A percentile compares a stretch with the other conserved stretches of the same genome.
These are phyloP conservation scores for Bombus sylvicola DNA, from an alignment of 1,140 invertebrate species.

Conservation along the genomic window DNA sequence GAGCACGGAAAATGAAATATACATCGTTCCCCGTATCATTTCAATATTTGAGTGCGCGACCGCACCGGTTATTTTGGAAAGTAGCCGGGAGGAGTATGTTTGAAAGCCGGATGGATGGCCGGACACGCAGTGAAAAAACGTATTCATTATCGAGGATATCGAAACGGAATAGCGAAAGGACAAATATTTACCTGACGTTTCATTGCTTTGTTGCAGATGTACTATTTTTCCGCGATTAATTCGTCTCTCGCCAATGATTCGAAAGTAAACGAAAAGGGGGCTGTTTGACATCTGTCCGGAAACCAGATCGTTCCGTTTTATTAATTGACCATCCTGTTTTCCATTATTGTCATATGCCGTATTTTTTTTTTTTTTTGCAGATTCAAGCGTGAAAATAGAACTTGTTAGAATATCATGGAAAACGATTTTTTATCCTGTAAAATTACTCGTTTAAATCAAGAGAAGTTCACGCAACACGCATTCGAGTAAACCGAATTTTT, in stretches of 20 bases:
- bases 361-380: too few species aligned
- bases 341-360: too few species aligned
- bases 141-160: constrained; percentile 63
- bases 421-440: neutral
- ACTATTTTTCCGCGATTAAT: constrained; percentile 31
- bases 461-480: neutral
- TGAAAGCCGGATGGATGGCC: constrained; percentile 32
- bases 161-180: constrained; percentile 43
- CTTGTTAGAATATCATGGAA: neutral
- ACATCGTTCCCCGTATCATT: constrained; percentile 53
- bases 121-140: constrained; percentile 38
- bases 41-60: constrained; percentile 56
- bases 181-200: constrained; percentile 59
- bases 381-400: too few species aligned
- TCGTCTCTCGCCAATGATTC: constrained; percentile 6
- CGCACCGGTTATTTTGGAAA: constrained; percentile 60
- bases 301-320: neutral
- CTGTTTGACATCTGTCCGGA: neutral
- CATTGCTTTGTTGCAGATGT: constrained; percentile 38
- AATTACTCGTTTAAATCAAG: neutral
- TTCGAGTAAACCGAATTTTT: neutral
- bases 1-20: constrained; percentile 58
- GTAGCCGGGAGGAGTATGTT: constrained; percentile 56
- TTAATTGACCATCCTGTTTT: neutral
- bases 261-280: neutral